Percentiles rank a stretch among this genome's conserved stretches.
These are phyloP conservation scores for Halcyon chelicuti DNA, from an alignment of 2,797 vertebrate species.

Conservation along the genomic window DNA sequence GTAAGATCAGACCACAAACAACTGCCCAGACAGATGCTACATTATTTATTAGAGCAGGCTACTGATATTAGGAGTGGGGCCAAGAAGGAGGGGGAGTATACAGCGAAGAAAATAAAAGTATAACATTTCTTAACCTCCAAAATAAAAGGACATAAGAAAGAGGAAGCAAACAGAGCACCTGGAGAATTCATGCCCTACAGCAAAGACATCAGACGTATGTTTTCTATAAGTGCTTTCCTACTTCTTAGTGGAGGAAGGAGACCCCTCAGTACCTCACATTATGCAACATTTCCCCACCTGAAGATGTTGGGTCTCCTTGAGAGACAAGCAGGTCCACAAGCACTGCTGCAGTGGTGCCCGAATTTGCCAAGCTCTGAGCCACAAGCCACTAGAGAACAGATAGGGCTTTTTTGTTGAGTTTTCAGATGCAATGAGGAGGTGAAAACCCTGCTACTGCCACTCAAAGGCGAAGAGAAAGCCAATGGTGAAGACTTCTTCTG, in stretches of 20 bases:
- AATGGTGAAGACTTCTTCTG: not conserved
- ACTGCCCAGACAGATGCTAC: not conserved
- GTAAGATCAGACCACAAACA: slow-evolving; percentile 16
- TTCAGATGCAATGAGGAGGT: not conserved
- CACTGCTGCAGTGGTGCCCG: not conserved
- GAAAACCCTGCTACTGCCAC: not conserved
- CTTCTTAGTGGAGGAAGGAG: not conserved
- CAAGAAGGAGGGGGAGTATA: not conserved
- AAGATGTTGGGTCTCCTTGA: not conserved
- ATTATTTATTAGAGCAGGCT: slow-evolving; percentile 59
- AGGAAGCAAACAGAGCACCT: slow-evolving; percentile 79
- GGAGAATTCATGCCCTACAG: slow-evolving; percentile 79
- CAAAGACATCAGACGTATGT: not conserved
- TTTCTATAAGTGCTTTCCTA: not conserved
- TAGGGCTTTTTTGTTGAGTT: not conserved
- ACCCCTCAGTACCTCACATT: not conserved
- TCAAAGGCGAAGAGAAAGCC: not conserved
- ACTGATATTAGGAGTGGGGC: slow-evolving; percentile 63
- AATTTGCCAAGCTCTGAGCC: not conserved
- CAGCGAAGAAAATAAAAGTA: slow-evolving; percentile 80
- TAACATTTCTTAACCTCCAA: slow-evolving; percentile 80
- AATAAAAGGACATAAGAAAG: slow-evolving; percentile 82
- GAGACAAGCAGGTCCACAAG: accelerated
- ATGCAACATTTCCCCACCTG: not conserved
- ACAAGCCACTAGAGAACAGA: accelerated